Conservation (phyloP, 2,113 vertebrate genomes). For the Murina feae region DNA sequence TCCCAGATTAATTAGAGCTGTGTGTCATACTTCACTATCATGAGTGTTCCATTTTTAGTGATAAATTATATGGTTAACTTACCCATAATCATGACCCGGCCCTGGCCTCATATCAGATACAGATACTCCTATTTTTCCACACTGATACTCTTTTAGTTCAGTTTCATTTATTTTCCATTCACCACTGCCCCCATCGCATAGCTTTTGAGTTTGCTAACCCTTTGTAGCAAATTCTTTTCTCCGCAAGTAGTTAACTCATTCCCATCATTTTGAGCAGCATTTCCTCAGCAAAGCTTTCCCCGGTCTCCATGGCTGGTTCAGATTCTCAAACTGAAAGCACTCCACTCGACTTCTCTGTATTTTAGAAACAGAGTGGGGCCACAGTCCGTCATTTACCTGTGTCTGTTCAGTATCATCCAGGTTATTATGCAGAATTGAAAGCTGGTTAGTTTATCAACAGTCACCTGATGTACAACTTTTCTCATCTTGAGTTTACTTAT, state of each 20-base stretch:
- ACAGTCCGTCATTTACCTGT: neutral
- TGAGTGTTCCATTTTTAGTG: neutral
- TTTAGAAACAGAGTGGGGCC: neutral
- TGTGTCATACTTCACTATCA: neutral
- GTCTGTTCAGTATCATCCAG: neutral
- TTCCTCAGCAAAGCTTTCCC: neutral
- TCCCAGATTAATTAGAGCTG: neutral
- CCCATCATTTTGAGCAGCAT: neutral
- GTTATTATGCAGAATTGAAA: neutral
- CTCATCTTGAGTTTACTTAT: neutral
- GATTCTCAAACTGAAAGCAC: neutral
- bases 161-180: neutral
- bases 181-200: no score
- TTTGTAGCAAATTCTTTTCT: neutral
- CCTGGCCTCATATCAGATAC: no score
- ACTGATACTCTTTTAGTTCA: neutral
- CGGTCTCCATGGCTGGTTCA: neutral
- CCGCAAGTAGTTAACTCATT: neutral
- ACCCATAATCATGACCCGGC: neutral
- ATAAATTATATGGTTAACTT: neutral
- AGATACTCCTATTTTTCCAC: neutral
- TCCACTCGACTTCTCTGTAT: neutral
- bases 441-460: neutral
- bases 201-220: neutral
- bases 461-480: neutral